Percentiles rank a stretch among this genome's conserved stretches.
Conservation (phyloP, 92 coral and sea anemone genomes). For the Porites evermanni region DNA sequence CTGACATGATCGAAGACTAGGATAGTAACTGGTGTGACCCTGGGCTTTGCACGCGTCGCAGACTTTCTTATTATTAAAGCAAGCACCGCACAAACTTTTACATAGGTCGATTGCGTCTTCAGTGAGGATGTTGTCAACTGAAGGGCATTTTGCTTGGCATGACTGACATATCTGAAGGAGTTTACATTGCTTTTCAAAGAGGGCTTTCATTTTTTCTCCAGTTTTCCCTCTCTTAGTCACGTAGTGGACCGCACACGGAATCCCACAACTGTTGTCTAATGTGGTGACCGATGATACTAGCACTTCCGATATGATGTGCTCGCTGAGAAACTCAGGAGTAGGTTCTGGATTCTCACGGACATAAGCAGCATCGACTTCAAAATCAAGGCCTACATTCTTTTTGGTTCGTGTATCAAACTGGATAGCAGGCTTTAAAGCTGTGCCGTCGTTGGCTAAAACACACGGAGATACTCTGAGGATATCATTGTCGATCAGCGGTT, state of each 20-base stretch:
- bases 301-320: slow-evolving; percentile 40
- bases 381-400: slow-evolving; percentile 30
- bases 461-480: slow-evolving; percentile 43
- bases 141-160: slow-evolving; percentile 6
- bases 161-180: slow-evolving; percentile 50
- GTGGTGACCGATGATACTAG: slow-evolving; percentile 36
- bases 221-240: slow-evolving; percentile 57
- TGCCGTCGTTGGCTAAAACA: slow-evolving; percentile 52
- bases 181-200: slow-evolving; percentile 31
- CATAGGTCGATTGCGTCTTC: slow-evolving; percentile 18
- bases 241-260: slow-evolving; percentile 57
- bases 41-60: slow-evolving; percentile 46
- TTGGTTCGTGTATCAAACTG: slow-evolving; percentile 54
- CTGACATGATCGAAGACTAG: slow-evolving; percentile 52
- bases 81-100: slow-evolving; percentile 31
- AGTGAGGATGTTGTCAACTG: slow-evolving; percentile 25
- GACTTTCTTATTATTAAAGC: slow-evolving; percentile 2
- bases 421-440: slow-evolving; percentile 53
- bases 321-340: slow-evolving; percentile 42
- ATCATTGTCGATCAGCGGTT: slow-evolving; percentile 30
- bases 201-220: slow-evolving; percentile 31
- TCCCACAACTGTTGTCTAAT: slow-evolving; percentile 51
- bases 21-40: slow-evolving; percentile 48
- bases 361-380: slow-evolving; percentile 41
- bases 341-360: slow-evolving; percentile 44